Evolutionary conservation across 2,113 vertebrate species (phyloP).

Genomic region (Pelecanus crispus): DNA sequence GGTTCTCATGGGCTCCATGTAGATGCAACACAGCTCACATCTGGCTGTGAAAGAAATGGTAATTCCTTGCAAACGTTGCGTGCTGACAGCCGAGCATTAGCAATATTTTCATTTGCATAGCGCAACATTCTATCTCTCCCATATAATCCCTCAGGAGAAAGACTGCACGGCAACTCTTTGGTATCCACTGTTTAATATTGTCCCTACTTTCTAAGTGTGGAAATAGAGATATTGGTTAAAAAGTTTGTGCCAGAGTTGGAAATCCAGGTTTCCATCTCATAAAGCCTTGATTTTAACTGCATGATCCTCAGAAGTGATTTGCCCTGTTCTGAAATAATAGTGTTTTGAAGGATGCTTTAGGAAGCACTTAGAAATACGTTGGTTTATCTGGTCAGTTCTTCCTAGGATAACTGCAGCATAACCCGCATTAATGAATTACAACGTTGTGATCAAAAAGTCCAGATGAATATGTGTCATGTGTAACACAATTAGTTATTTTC

Average conservation of each 20-base stretch:
- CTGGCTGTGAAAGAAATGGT: neutral
- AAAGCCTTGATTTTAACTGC: neutral
- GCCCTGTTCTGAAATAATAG: neutral
- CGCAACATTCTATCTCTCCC: rapidly evolving
- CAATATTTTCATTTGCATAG: neutral
- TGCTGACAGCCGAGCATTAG: neutral
- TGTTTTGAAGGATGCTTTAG: neutral
- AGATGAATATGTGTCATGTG: slow-evolving; percentile 41
- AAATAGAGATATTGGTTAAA: neutral
- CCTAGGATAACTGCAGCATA: neutral
- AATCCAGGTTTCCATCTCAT: neutral
- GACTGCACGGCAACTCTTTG: too few species aligned
- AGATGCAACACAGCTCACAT: neutral
- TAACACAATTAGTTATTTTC: slow-evolving; percentile 70
- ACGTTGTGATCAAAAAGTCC: slow-evolving; percentile 46
- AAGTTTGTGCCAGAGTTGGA: neutral
- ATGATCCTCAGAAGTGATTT: neutral
- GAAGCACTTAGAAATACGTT: neutral
- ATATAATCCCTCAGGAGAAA: neutral
- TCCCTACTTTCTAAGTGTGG: neutral
- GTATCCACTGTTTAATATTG: neutral
- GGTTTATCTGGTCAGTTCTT: neutral
- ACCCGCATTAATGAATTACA: slow-evolving; percentile 49
- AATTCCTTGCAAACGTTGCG: neutral
- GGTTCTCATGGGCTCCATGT: neutral